Evolutionary conservation across 2,888 invertebrate species (phyloP), one percentile per base, ranked within the genome.

Genomic region (Ophion costatus): DNA sequence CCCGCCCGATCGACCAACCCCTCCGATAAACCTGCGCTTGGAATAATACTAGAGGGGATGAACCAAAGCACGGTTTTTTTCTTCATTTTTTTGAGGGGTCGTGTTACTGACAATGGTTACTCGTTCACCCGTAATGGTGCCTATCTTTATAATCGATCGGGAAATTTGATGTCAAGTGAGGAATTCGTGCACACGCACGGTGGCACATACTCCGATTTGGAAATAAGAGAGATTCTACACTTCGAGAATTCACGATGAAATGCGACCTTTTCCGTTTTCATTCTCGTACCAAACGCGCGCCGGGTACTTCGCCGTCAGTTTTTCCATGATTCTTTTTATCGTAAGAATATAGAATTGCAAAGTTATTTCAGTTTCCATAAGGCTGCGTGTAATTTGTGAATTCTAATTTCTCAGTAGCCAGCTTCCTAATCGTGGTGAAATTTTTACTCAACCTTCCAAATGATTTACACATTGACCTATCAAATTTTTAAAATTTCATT

Each of bases 111-210:
- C 82, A 85, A 83, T 82, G 70, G 76, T 67, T 82, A 80, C 45
- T 80, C 76, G 76, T 80, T 82, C 76, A 77, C 33, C 80, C 73
- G 76, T 78, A 76, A 77, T 80, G 59, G 45, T 59, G 45, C 67
- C 63, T 77, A 83, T 83, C 83, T 83, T 83, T 80, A 78, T 77
- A 80, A 83, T 77, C 80, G 80, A 85, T 85, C 80, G 57, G 83
- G 63, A 86, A 70, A 81, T 69, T 67, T 51, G 57, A 38, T 75
- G 69, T 56, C 78, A 70, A 87, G 33, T 74, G 11, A 51, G 51
- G 63, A 74, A 80, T 56, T 81, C 78, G 59, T 69, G 61, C 74
- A 51, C 66, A 24, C 73, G 1, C 38, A 1, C 7, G 7, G 6
- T 7, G 7, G 9, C 38, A 38, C 5, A 38, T 38, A 38, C 38